phyloP scores from a whole-genome alignment of 2,888 invertebrate species.

The Anorthoa munda region DNA sequence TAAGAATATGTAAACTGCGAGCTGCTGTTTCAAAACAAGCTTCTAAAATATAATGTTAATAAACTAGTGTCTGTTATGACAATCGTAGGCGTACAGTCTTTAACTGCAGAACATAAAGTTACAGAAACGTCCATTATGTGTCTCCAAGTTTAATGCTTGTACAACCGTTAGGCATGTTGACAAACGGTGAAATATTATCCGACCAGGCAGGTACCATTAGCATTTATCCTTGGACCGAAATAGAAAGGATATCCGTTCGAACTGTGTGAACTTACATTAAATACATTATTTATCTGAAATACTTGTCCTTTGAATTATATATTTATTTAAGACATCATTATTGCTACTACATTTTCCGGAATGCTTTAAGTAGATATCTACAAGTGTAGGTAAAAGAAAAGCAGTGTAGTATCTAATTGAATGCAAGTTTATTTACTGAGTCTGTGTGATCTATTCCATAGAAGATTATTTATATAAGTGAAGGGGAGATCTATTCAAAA shows the following conservation, averaged over 20 bases:
- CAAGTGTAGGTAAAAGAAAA: not conserved
- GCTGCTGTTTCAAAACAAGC: conserved; percentile 7
- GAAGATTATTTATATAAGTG: not conserved
- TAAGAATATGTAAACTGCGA: not conserved
- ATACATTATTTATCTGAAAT: conserved; percentile 43
- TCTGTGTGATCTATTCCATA: not conserved
- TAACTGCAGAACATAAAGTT: conserved; percentile 45
- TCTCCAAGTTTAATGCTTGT: conserved; percentile 63
- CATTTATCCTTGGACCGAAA: conserved; percentile 87
- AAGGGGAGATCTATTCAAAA: conserved; percentile 32
- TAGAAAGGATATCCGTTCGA: conserved; percentile 90
- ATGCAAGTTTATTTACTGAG: not conserved
- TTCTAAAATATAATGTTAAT: conserved; percentile 9
- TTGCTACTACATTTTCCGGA: not conserved
- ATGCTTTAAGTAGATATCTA: not conserved
- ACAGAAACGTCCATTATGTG: conserved; percentile 59
- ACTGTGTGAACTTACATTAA: conserved; percentile 74
- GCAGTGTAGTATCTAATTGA: not conserved
- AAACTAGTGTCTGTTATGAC: conserved; percentile 20
- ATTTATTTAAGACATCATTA: conserved; percentile 27
- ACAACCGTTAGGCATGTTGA: conserved; percentile 71
- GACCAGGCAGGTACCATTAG: conserved; percentile 79
- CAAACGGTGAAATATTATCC: conserved; percentile 81
- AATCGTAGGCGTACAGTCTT: conserved; percentile 49
- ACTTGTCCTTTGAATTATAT: conserved; percentile 27